A percentile compares a stretch with the other conserved stretches of the same genome.
Evolutionary conservation across 2,797 vertebrate genomes (phyloP).

Genomic region (Syngnathus acus): DNA sequence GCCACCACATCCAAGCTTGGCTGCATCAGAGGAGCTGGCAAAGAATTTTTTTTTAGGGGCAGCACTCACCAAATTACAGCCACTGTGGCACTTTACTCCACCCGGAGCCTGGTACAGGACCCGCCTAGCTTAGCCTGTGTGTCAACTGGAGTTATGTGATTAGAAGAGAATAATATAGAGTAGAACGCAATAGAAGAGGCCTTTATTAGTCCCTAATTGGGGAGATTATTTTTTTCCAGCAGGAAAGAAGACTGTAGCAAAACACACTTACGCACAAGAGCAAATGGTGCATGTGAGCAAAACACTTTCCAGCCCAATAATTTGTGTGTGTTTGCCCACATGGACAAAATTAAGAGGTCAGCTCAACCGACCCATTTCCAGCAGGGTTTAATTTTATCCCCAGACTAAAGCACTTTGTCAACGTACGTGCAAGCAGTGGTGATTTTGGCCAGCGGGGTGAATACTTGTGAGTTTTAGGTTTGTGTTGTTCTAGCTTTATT

Average conservation of each 20-base stretch:
- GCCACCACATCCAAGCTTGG: constrained; percentile 70
- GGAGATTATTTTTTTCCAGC: not conserved
- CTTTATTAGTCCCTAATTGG: not conserved
- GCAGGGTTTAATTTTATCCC: not conserved
- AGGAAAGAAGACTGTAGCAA: not conserved
- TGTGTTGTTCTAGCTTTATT: constrained; percentile 10
- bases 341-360: not conserved
- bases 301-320: not conserved
- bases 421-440: not conserved
- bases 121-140: constrained; percentile 52
- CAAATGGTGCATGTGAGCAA: not conserved
- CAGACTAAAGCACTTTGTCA: not conserved
- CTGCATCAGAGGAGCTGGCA: constrained; percentile 62
- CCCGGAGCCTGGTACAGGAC: constrained; percentile 55
- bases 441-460: constrained; percentile 5
- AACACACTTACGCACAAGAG: not conserved
- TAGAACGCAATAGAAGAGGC: not conserved
- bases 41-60: constrained; percentile 72
- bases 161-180: not conserved
- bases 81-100: constrained; percentile 66
- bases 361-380: not conserved
- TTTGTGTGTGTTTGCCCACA: constrained; percentile 6
- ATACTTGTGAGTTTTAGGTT: constrained; percentile 21
- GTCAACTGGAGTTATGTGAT: constrained; percentile 17
- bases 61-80: constrained; percentile 77